Evolutionary conservation across 92 coral and sea anemone species (phyloP).

Genomic region (Plumapathes pennacea): DNA sequence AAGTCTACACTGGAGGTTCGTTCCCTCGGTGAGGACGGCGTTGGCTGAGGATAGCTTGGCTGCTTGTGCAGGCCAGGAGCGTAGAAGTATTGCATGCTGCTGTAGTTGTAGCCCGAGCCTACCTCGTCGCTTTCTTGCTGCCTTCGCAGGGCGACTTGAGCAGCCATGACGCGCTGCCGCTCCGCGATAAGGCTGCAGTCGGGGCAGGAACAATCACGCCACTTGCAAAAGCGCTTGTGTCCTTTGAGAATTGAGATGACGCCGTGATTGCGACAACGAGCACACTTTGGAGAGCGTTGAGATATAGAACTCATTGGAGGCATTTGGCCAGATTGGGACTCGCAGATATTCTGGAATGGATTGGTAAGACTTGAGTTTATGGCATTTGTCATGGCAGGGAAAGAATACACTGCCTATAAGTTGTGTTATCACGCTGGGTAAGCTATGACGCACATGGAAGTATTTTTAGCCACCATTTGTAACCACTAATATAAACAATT

Average conservation of each 20-base stretch:
- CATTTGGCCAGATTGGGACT: constrained; percentile 33
- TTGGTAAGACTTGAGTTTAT: too few relatives aligned
- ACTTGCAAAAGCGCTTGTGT: constrained; percentile 96
- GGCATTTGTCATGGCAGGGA: too few relatives aligned
- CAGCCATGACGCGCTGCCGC: constrained; percentile 98
- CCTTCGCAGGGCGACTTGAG: constrained; percentile 95
- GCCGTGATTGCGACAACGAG: constrained; percentile 97
- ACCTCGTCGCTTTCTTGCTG: constrained; percentile 85
- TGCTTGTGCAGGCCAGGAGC: constrained; percentile 23
- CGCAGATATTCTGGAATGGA: too few relatives aligned
- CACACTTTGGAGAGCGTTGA: constrained; percentile 96
- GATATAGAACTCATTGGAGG: constrained; percentile 64
- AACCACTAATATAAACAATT: too few relatives aligned
- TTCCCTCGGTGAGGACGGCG: constrained; percentile 28
- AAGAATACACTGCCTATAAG: too few relatives aligned
- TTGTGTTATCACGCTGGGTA: too few relatives aligned
- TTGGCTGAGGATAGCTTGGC: constrained; percentile 12
- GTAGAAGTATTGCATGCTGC: constrained; percentile 29
- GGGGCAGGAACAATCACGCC: constrained; percentile 97
- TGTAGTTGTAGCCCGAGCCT: constrained; percentile 23
- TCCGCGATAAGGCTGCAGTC: constrained; percentile 97
- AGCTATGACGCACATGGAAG: too few relatives aligned
- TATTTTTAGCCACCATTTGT: too few relatives aligned
- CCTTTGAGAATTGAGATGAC: constrained; percentile 96
- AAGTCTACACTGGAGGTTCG: constrained; percentile 11